Evolutionary conservation across 2,888 invertebrate species (phyloP).

Genomic region (Drosophila nigricruria): DNA sequence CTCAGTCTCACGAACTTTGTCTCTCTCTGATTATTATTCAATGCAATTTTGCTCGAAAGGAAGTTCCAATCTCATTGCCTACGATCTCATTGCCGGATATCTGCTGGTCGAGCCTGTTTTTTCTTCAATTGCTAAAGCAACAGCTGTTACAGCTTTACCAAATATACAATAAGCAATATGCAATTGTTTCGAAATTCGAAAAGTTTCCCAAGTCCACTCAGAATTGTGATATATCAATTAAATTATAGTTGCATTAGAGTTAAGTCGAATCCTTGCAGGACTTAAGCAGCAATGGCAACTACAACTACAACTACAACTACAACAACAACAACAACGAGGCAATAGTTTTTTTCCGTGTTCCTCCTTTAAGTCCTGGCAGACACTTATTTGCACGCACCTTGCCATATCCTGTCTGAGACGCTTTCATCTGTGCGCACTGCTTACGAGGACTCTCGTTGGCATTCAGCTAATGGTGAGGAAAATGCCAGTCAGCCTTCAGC

Average conservation of each 20-base stretch:
- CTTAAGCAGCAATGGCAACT: not conserved
- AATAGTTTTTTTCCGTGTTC: too few relatives aligned
- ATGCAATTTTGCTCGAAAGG: too few relatives aligned
- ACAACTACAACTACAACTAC: not conserved
- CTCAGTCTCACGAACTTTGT: too few relatives aligned
- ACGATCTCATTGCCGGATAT: not conserved
- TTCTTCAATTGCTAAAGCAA: conserved; percentile 10
- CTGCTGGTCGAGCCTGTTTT: not conserved
- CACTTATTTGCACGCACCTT: conserved; percentile 53
- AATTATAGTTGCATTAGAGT: conserved; percentile 28
- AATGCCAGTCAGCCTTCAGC: conserved; percentile 47
- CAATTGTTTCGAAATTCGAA: conserved; percentile 3
- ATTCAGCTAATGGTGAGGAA: conserved; percentile 36
- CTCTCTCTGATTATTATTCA: too few relatives aligned
- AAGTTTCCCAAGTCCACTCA: conserved; percentile 32
- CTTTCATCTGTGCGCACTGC: conserved; percentile 34
- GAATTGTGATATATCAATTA: conserved; percentile 23
- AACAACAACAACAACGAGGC: too few relatives aligned
- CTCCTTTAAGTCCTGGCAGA: conserved; percentile 36
- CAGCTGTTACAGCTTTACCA: conserved; percentile 35
- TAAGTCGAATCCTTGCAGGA: not conserved
- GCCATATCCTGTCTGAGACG: conserved; percentile 53
- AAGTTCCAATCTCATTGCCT: too few relatives aligned
- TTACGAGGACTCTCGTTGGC: conserved; percentile 43
- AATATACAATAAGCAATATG: not conserved